Evolutionary conservation across 2,888 invertebrate genomes (phyloP).

Genomic region (Tinea semifulvella): DNA sequence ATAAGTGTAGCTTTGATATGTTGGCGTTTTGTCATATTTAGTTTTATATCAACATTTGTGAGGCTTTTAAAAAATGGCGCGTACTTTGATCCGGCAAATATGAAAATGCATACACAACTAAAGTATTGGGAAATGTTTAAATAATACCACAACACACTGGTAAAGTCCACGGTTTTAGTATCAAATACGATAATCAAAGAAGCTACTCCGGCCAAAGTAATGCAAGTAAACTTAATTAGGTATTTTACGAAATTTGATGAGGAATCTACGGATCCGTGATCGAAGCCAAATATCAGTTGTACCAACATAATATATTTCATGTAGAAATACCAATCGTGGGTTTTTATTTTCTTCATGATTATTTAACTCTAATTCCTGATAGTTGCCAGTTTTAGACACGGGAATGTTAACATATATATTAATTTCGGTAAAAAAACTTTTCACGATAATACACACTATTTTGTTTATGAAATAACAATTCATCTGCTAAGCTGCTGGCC

Average conservation of each 20-base stretch:
- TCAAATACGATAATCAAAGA: neutral
- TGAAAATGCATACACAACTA: neutral
- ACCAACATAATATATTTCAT: slow-evolving; percentile 2
- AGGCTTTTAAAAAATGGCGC: neutral
- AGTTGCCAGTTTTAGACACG: too few species aligned
- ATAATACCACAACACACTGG: neutral
- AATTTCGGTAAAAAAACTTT: too few species aligned
- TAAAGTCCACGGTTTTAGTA: neutral
- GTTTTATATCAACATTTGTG: neutral
- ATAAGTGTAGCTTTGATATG: neutral
- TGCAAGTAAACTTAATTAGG: neutral
- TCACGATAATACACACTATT: too few species aligned
- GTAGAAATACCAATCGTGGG: neutral
- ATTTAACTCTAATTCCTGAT: neutral
- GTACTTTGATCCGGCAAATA: neutral
- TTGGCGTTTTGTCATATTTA: neutral
- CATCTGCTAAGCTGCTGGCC: too few species aligned
- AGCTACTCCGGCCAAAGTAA: neutral
- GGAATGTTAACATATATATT: too few species aligned
- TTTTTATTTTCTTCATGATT: slow-evolving; percentile 1
- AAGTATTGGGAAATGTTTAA: neutral
- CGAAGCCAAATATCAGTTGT: slow-evolving; percentile 6
- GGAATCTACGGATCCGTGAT: neutral
- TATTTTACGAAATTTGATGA: slow-evolving; percentile 1
- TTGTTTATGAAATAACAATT: too few species aligned